Evolutionary conservation across 2,113 vertebrate genomes (phyloP).

Genomic region (Nibea albiflora): DNA sequence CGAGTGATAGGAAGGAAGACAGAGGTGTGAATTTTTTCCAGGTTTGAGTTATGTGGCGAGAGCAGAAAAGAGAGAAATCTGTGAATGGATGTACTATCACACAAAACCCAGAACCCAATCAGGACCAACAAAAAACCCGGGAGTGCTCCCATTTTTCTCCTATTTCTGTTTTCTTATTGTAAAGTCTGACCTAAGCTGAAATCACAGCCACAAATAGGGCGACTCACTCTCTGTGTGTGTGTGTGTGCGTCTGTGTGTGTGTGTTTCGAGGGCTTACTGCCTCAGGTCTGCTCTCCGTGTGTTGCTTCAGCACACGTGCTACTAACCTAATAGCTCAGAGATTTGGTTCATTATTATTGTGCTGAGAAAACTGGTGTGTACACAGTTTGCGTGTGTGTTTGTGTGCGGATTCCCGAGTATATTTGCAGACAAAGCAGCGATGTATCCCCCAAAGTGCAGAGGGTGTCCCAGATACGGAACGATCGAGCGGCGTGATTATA

Average conservation of each 20-base stretch:
- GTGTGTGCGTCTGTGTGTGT: neutral
- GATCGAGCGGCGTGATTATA: slow-evolving; percentile 48
- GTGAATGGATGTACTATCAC: slow-evolving; percentile 16
- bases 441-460: slow-evolving; percentile 49
- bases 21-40: neutral
- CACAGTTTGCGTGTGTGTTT: neutral
- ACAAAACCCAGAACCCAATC: neutral
- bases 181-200: slow-evolving; percentile 13
- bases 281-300: slow-evolving; percentile 36
- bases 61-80: neutral
- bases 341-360: slow-evolving; percentile 45
- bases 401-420: neutral
- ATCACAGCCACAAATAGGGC: slow-evolving; percentile 7
- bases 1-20: neutral
- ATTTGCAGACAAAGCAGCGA: slow-evolving; percentile 47
- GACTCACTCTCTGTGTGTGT: neutral
- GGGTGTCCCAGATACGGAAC: slow-evolving; percentile 53
- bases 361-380: neutral
- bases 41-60: slow-evolving; percentile 2
- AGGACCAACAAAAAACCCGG: slow-evolving; percentile 21
- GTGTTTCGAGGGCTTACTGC: neutral
- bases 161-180: slow-evolving; percentile 15
- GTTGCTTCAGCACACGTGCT: slow-evolving; percentile 41
- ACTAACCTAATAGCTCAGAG: slow-evolving; percentile 40
- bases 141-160: slow-evolving; percentile 20